Conservation (phyloP, 2,888 invertebrate species). For the Auanema sp. region DNA sequence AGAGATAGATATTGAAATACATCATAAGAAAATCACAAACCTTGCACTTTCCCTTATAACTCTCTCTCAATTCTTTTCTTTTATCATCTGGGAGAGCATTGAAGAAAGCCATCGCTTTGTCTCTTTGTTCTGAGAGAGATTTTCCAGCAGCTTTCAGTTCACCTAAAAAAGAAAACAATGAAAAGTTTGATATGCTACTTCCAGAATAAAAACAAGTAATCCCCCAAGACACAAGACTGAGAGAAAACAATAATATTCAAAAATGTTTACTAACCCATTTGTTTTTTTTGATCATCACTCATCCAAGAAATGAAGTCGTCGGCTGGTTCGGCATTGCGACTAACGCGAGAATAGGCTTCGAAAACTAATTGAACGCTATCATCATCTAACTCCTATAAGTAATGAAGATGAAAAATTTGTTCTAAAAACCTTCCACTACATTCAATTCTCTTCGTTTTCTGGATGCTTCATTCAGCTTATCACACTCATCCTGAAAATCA, state of each 20-base stretch:
- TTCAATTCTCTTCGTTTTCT: conserved; percentile 24
- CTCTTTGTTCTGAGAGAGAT: conserved; percentile 33
- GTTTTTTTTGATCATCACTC: conserved; percentile 41
- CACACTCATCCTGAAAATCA: conserved; percentile 24
- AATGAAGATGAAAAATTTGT: too few relatives aligned
- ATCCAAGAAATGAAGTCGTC: conserved; percentile 33
- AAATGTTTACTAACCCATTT: conserved; percentile 17
- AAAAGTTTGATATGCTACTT: not conserved
- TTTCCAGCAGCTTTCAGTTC: conserved; percentile 32
- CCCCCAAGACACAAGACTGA: not conserved
- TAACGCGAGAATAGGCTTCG: not conserved
- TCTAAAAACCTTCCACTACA: too few relatives aligned
- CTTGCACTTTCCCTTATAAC: conserved; percentile 44
- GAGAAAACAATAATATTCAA: not conserved
- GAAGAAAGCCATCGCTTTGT: conserved; percentile 46
- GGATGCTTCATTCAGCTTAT: conserved; percentile 18
- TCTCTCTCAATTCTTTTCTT: conserved; percentile 25
- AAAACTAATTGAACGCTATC: not conserved
- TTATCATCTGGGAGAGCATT: conserved; percentile 31
- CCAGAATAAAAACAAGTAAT: not conserved
- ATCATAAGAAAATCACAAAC: not conserved
- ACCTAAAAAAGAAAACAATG: conserved; percentile 16
- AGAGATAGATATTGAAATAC: not conserved
- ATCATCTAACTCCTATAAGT: too few relatives aligned
- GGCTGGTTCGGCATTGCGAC: conserved; percentile 24